These are phyloP conservation scores for Gambelia wislizenii DNA, from an alignment of 2,797 vertebrate species.

Conservation along the genomic window DNA sequence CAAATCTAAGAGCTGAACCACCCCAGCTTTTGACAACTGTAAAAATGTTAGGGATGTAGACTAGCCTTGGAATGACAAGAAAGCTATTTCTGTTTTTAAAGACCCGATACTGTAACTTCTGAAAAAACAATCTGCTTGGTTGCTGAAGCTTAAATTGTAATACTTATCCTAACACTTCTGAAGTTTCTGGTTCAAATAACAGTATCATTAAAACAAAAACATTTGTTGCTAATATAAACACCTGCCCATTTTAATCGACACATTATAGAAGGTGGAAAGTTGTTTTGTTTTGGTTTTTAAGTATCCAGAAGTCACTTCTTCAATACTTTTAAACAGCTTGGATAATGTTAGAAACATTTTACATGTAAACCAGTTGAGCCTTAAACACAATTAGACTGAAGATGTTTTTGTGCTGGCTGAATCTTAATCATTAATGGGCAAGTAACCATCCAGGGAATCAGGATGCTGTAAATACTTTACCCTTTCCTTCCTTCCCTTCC, in stretches of 20 bases:
- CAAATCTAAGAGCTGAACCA: background rate
- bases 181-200: background rate
- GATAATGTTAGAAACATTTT: conserved; percentile 30
- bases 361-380: conserved; percentile 22
- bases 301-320: background rate
- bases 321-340: background rate
- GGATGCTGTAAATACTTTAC: conserved; percentile 24
- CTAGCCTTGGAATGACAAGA: background rate
- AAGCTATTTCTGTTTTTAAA: too few relatives aligned
- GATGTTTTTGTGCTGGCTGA: conserved; percentile 41
- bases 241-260: background rate
- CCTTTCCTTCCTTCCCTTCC: conserved; percentile 58
- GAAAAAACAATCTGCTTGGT: background rate
- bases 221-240: background rate
- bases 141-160: background rate
- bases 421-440: conserved; percentile 30
- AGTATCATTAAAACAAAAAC: background rate
- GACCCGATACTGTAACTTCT: background rate
- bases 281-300: background rate
- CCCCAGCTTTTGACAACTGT: too few relatives aligned
- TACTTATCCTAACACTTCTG: background rate
- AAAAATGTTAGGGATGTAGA: background rate
- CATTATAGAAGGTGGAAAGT: background rate
- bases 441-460: conserved; percentile 24
- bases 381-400: conserved; percentile 33